These are phyloP conservation scores for Ditula angustiorana DNA, from an alignment of 2,888 invertebrate species.

Conservation along the genomic window DNA sequence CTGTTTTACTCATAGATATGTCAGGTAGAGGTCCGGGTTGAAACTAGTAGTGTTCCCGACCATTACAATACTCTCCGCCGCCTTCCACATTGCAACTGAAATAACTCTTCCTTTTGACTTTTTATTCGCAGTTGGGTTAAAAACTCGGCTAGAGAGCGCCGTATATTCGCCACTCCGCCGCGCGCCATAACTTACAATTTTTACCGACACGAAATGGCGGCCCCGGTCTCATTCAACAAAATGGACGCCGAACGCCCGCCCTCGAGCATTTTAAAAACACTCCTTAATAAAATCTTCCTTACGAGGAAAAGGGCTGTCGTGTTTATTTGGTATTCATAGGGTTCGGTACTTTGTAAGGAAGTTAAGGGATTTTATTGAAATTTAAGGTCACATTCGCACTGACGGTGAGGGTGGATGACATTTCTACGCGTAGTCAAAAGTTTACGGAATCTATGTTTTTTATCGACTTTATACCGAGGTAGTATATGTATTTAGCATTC, in stretches of 20 bases:
- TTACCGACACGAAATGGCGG: conserved; percentile 38
- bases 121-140: conserved; percentile 12
- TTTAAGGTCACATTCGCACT: conserved; percentile 25
- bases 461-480: conserved; percentile 44
- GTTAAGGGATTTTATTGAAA: conserved; percentile 36
- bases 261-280: conserved; percentile 34
- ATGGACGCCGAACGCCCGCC: conserved; percentile 31
- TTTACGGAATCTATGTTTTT: too few relatives aligned
- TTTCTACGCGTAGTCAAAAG: too few relatives aligned
- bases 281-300: conserved; percentile 45
- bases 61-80: neutral
- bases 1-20: too few relatives aligned
- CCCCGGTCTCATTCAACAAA: conserved; percentile 36
- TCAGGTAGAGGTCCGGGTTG: too few relatives aligned
- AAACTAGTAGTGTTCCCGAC: too few relatives aligned
- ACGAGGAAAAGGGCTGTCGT: conserved; percentile 39
- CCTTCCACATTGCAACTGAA: neutral
- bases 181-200: conserved; percentile 46
- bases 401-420: neutral
- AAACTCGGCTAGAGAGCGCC: conserved; percentile 18
- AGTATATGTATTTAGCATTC: conserved; percentile 18
- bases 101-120: conserved; percentile 9
- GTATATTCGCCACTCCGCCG: conserved; percentile 26
- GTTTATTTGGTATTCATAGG: conserved; percentile 46
- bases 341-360: conserved; percentile 36